phyloP scores from a whole-genome alignment of 2,888 invertebrate species.

The Polymixis flavicincta region DNA sequence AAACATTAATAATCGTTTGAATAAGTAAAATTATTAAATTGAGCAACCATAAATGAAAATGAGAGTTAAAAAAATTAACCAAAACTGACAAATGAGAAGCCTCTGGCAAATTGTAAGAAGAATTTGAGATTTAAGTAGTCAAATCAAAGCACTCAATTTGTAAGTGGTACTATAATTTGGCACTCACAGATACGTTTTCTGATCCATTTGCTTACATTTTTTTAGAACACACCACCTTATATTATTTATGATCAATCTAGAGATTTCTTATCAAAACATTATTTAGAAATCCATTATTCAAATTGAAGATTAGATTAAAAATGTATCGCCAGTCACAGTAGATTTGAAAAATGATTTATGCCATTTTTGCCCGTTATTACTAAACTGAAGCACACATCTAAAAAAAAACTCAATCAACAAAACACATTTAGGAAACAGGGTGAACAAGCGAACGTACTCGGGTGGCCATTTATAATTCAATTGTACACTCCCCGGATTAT shows the following conservation, averaged over 20 bases:
- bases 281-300: neutral
- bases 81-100: neutral
- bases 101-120: neutral
- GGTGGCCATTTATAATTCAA: slow-evolving; percentile 72
- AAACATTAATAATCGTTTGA: neutral
- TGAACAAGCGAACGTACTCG: slow-evolving; percentile 58
- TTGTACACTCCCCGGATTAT: slow-evolving; percentile 70
- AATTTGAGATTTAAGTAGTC: neutral
- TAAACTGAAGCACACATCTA: slow-evolving; percentile 36
- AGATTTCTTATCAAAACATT: neutral
- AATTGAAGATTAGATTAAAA: neutral
- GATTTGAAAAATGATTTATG: slow-evolving; percentile 22
- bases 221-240: neutral
- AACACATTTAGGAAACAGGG: slow-evolving; percentile 63
- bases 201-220: neutral
- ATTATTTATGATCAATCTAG: too few relatives aligned
- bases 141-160: neutral
- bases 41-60: neutral
- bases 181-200: neutral
- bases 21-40: neutral
- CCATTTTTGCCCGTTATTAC: slow-evolving; percentile 3
- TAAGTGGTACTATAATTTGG: neutral
- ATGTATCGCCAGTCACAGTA: neutral
- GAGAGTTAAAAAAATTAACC: too few relatives aligned
- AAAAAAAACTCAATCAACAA: slow-evolving; percentile 60